Evolutionary conservation across 2,113 vertebrate species (phyloP), one percentile per base, ranked within the genome.

Genomic region (Crotalus horridus): DNA sequence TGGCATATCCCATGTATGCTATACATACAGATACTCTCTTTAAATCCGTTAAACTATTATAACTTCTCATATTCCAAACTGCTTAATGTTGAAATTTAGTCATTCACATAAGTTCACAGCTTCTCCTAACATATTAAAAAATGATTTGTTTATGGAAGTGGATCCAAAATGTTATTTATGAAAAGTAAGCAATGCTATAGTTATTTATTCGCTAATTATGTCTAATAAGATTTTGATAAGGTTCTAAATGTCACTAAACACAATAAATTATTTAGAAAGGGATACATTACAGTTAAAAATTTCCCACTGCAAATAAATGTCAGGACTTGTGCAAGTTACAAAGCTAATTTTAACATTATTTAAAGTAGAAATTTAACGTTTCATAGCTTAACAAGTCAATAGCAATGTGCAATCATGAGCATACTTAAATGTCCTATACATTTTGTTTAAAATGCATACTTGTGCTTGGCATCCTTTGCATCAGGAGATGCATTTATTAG

Each of bases 331-430:
- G 90, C 23, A 85, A 95, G 95, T 39, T 89, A 93, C 85, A 93
- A 15, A 24, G 90, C 0, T 1, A 58, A 92, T 95, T 91, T 87
- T 56, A 88, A 96, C 97, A 97, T 95, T 95, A 97, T 98, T 97
- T 97, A 91, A 26, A 54, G 17, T 89, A 93, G 89, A 46, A 46
- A 56, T 91, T 46, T 85, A 54, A 48, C 39, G 21, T 39, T 59
- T 33, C n/a, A 39, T 88, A 29, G 8, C 15, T 91, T 85, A 55
- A 85, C 23, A 29, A 13, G 17, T 48, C 90, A 91, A 5, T 51
- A 43, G 15, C 11, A 46, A 46, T 43, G n/a, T 91, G n/a, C 26
- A 91, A 33, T 64, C 29, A 64, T 85, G 21, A 55, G 11, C 26
- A 56, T n/a, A 90, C 21, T 21, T 23, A 53, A 55, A 48, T 56